Evolutionary conservation across 2,888 invertebrate species (phyloP), one percentile per base, ranked within the genome.

Genomic region (Teinopalpus imperialis): DNA sequence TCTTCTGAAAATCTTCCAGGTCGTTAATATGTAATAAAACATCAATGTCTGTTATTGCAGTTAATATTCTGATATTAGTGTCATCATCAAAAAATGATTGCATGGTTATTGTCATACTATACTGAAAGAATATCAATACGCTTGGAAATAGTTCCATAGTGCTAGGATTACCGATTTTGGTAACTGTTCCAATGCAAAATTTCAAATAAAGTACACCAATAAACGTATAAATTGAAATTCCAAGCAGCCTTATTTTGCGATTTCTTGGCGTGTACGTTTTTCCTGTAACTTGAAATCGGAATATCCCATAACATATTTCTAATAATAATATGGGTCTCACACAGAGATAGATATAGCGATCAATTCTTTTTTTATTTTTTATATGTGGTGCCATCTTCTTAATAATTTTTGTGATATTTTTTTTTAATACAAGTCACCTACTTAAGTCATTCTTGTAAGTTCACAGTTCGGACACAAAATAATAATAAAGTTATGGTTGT

Each of bases 221-320:
- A 6, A 30, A 8, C n/a, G 23, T 23, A 4, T 20, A 21, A 7
- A 31, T 14, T 2, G 31, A 16, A 9, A 40, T 9, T 31, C 40
- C 40, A 3, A 31, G 0, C 4, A 31, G 3, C 10, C 14, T 40
- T 4, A 40, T 14, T 23, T 21, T 30, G 2, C 8, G 2, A 12
- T 23, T 23, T 3, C 30, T 23, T 21, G 40, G 30, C 2, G 12
- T 0, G 3, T 12, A 14, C 13, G 8, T 7, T 2, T 9, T 40
- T 16, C 12, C 9, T 4, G n/a, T n/a, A 0, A 30, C 21, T 1
- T n/a, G 23, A 9, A 30, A 23, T 31, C 40, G 3, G 8, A 40
- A 31, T 21, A 40, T 31, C 2, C 40, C 40, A 7, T 31, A 40
- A 30, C n/a, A 23, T 7, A 8, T 40, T 31, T 31, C 40, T 8